Evolutionary conservation across 2,888 invertebrate species (phyloP).

Genomic region (Ethmia dodecea): DNA sequence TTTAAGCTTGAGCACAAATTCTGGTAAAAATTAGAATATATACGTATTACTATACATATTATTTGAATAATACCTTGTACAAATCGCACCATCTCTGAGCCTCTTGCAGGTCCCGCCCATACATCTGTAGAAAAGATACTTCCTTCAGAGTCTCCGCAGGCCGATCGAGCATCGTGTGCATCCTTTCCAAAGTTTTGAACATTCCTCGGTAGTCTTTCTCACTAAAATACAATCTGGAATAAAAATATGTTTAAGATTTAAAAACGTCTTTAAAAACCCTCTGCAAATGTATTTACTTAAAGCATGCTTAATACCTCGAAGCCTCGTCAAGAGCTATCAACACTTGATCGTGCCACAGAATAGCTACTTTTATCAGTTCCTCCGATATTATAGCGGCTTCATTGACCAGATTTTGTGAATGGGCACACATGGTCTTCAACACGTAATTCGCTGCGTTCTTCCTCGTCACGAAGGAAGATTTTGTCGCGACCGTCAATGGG

Average conservation of each 20-base stretch:
- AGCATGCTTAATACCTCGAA: slow-evolving; percentile 74
- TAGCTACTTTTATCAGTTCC: slow-evolving; percentile 97
- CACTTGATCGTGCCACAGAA: slow-evolving; percentile 98
- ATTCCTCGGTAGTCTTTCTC: slow-evolving; percentile 97
- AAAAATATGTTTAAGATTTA: no score
- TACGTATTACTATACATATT: no score
- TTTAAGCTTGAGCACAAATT: no score
- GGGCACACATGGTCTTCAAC: slow-evolving; percentile 95
- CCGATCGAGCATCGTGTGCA: slow-evolving; percentile 94
- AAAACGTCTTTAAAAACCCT: no score
- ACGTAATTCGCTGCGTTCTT: slow-evolving; percentile 96
- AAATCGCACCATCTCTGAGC: slow-evolving; percentile 97
- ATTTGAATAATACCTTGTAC: slow-evolving; percentile 78
- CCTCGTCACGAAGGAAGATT: slow-evolving; percentile 90
- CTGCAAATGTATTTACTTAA: not conserved
- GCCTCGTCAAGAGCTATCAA: slow-evolving; percentile 92
- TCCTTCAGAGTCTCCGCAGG: slow-evolving; percentile 98
- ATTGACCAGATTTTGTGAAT: slow-evolving; percentile 92
- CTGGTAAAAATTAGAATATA: no score
- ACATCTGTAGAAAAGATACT: slow-evolving; percentile 97
- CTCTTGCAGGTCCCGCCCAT: slow-evolving; percentile 94
- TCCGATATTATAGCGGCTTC: slow-evolving; percentile 97
- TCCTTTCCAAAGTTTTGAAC: slow-evolving; percentile 96
- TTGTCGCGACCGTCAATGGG: slow-evolving; percentile 97
- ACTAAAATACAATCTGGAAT: slow-evolving; percentile 92